Base-by-base conservation (phyloP, 2,888 invertebrate species). In the Cryptophagus acutangulus region DNA sequence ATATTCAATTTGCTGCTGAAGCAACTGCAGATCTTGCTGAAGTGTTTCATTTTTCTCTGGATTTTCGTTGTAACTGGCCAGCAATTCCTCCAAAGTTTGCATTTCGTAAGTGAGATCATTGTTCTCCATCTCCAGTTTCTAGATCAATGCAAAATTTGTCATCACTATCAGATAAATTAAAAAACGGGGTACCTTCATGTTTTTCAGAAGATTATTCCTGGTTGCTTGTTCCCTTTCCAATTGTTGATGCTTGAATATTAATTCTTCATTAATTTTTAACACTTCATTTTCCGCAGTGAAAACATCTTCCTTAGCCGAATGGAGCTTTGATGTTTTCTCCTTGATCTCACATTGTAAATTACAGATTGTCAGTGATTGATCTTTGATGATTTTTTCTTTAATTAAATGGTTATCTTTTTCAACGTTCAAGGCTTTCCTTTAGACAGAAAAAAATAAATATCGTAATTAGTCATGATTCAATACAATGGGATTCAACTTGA, bases 341-440 rank as follows among this genome's bases (percentile, higher is more conserved):
- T 53, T 54, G 5, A 56, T 48, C 40, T 54, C 49, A 5, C 31
- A 25, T 36, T 58, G 54, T 13, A 56, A 34, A 16, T 39, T 35
- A 2, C 40, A 14, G 33, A 56, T 58, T 2, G 56, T 56, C 30
- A 52, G 41, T 2, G 51, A 51, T 37, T 59, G 56, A 40, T 57
- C 57, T 24, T 57, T 42, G 15, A 59, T 57, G 16, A 58, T 55
- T 47, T 59, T 58, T 34, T 59, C 52, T 48, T 57, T 55, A 14
- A 58, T 24, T 17, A 54, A 33, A 24, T 49, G 48, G 15, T 53
- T 55, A 10, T 57, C 57, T 33, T 51, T 51, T 40, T 58, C 57
- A 17, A 37, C 43, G 25, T 37, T 47, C 28, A 58, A 40, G 6
- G 43, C 48, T 17, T 41, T n/a, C 41, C 34, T 57, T 57, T 36